These are phyloP conservation scores for Hystrix cristata DNA, from an alignment of 2,113 vertebrate species.

Conservation along the genomic window DNA sequence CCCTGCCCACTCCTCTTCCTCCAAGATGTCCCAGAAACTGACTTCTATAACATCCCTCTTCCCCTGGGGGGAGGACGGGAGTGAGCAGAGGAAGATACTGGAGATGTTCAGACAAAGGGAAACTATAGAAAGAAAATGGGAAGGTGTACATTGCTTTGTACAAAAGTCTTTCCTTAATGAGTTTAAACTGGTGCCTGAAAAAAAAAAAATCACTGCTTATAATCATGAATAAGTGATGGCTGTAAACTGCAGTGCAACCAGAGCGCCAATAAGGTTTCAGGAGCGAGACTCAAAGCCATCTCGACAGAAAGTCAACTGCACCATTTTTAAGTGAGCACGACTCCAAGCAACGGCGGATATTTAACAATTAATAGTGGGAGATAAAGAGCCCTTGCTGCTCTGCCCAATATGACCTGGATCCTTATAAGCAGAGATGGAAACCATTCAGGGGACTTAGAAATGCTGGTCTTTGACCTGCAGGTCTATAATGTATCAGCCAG, in stretches of 20 bases:
- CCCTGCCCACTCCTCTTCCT: background rate
- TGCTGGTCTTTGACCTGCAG: constrained; percentile 78
- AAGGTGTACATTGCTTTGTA: background rate
- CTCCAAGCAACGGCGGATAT: constrained; percentile 69
- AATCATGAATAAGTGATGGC: background rate
- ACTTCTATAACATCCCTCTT: background rate
- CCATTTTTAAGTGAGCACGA: constrained; percentile 68
- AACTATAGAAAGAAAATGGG: background rate
- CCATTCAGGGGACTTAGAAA: constrained; percentile 71
- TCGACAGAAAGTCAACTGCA: constrained; percentile 77
- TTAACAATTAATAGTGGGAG: constrained; percentile 78
- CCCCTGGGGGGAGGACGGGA: background rate
- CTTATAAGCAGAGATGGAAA: constrained; percentile 64
- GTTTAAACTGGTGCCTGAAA: background rate
- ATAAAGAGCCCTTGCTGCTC: constrained; percentile 61
- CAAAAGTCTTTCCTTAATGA: background rate
- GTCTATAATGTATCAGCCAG: constrained; percentile 55
- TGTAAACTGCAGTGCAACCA: background rate
- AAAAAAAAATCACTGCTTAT: background rate
- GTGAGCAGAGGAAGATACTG: background rate
- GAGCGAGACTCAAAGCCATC: constrained; percentile 60
- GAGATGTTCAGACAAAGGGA: background rate
- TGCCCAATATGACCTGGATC: constrained; percentile 75
- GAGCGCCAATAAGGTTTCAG: background rate
- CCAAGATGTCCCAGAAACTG: background rate